Percentiles rank a stretch among this genome's conserved stretches.
phyloP scores from a whole-genome alignment of 1,140 invertebrate genomes.

The Eciton burchellii region DNA sequence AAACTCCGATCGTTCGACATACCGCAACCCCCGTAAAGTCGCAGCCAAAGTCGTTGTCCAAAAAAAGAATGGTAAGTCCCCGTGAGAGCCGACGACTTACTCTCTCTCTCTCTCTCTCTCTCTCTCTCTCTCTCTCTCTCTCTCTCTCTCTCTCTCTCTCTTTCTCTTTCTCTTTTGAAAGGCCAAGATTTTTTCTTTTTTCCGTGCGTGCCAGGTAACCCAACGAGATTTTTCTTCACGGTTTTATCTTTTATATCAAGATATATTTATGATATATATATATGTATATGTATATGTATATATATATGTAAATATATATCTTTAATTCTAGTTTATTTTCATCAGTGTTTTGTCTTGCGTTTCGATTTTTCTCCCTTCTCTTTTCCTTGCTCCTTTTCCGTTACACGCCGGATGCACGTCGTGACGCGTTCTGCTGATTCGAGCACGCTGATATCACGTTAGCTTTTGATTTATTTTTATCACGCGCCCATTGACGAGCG shows the following conservation, averaged over 20 bases:
- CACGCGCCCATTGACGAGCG: not conserved
- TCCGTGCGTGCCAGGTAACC: constrained; percentile 51
- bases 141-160: constrained; percentile 30
- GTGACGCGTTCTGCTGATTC: constrained; percentile 47
- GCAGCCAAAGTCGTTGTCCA: constrained; percentile 87
- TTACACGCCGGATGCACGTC: constrained; percentile 11
- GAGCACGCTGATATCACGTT: not conserved
- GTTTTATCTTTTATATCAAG: constrained; percentile 20
- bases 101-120: constrained; percentile 58
- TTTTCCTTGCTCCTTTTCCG: constrained; percentile 8
- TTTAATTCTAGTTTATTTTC: constrained; percentile 45
- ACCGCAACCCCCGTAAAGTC: constrained; percentile 84
- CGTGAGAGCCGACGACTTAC: constrained; percentile 83
- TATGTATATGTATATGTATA: no score
- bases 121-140: not conserved
- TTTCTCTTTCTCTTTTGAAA: constrained; percentile 69
- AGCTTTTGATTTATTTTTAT: not conserved
- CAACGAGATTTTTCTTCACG: constrained; percentile 43
- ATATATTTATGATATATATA: constrained; percentile 41
- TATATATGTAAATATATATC: no score
- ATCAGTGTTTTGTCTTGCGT: constrained; percentile 52
- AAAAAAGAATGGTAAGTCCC: constrained; percentile 87
- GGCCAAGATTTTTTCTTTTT: constrained; percentile 64
- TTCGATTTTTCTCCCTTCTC: constrained; percentile 40
- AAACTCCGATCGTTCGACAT: constrained; percentile 85